Evolutionary conservation across 2,113 vertebrate genomes (phyloP).

Genomic region (Gallinago media): DNA sequence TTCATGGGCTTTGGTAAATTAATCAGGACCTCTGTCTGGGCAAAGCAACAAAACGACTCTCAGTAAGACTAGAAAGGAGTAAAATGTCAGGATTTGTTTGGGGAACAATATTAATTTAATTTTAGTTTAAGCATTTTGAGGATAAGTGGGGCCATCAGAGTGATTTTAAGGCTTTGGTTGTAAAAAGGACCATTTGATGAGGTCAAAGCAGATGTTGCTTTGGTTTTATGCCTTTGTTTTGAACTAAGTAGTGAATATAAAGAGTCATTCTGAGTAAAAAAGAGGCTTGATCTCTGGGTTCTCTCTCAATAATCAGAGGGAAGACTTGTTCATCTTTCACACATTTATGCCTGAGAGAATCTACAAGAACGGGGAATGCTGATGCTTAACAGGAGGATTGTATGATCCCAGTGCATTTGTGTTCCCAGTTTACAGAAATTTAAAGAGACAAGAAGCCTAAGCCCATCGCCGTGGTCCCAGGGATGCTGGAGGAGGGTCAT

Average conservation of each 20-base stretch:
- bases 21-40: not conserved
- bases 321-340: not conserved
- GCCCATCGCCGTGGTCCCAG: fast-evolving
- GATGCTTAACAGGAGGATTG: not conserved
- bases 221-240: not conserved
- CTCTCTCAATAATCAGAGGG: not conserved
- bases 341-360: not conserved
- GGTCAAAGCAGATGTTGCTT: not conserved
- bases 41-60: not conserved
- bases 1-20: not conserved
- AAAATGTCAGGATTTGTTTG: not conserved
- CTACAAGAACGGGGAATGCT: not conserved
- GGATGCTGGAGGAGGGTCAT: not conserved
- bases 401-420: not conserved
- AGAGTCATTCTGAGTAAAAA: not conserved
- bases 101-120: not conserved
- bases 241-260: not conserved
- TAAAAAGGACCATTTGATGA: not conserved
- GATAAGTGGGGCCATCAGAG: not conserved
- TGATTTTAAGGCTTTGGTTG: not conserved
- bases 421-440: not conserved
- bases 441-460: not conserved
- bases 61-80: not conserved
- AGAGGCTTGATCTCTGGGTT: not conserved
- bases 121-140: not conserved